Base-by-base conservation (phyloP, 1,140 invertebrate genomes). In the Drosophila sp. region DNA sequence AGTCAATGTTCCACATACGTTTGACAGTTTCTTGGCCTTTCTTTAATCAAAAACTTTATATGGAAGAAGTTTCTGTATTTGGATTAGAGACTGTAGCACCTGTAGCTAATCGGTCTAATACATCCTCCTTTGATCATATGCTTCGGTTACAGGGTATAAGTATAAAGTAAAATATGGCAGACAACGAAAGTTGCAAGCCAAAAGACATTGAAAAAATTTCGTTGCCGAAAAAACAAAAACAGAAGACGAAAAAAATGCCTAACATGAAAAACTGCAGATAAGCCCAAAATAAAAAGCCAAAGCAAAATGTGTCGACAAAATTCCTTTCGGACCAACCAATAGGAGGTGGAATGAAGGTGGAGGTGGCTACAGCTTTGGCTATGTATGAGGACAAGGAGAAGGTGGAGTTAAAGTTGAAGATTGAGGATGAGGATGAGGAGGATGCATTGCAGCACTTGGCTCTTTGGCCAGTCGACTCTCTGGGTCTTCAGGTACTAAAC, bases 151-250 rank as follows among this genome's bases (percentile, higher is more conserved):
- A 35, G 30, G 23, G 62, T 63, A 38, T 30, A 69, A 73, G 17
- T 17, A 17, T 56, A 72, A 76, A 71, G 54, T 44, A 56, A 74
- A 66, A 70, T 66, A 66, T 65, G 68, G 68, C 72, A 70, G 63
- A n/a, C 70, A 80, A 78, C 77, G 81, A 85, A 85, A 87, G 79
- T 80, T 77, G 63, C 66, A 44, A 41, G 73, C 81, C 81, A 27
- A 66, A 75, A 79, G 78, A 55, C 77, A 85, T 84, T 82, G 75
- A 82, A 81, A 77, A 77, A 7, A 75, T 82, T 77, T 73, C 57
- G 77, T 68, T 76, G 69, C 79, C 83, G 56, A 86, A 87, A 86
- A 76, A 65, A 70, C 32, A 61, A 55, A 66, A 7, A 25, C 35
- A 38, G 8, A 38, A 38, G 8, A 38, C 44, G 60, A 32, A 50